Conservation (phyloP, 2,113 vertebrate species). For the Thamnaconus septentrionalis region DNA sequence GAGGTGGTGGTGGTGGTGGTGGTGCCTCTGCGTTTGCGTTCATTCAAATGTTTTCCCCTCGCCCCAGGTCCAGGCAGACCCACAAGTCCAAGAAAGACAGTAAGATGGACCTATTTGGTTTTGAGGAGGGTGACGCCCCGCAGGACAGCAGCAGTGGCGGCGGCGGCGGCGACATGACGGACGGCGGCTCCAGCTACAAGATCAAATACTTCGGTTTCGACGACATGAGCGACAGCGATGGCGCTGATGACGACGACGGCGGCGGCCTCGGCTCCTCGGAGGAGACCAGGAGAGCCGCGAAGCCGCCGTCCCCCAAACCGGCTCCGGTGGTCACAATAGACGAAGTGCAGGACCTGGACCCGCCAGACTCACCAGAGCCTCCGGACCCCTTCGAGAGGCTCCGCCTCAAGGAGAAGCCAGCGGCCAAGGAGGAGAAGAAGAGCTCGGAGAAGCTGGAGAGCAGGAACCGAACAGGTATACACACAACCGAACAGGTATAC, state of each 20-base stretch:
- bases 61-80: constrained; percentile 78
- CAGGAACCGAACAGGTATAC: constrained; percentile 46
- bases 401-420: constrained; percentile 7
- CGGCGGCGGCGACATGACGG: constrained; percentile 60
- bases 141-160: constrained; percentile 74
- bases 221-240: constrained; percentile 92
- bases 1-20: no score
- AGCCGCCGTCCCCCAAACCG: constrained; percentile 64
- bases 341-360: constrained; percentile 46
- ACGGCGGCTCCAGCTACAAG: constrained; percentile 89
- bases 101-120: constrained; percentile 92
- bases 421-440: constrained; percentile 38
- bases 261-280: constrained; percentile 17
- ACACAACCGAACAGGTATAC: neutral
- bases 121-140: constrained; percentile 83
- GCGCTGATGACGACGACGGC: constrained; percentile 77
- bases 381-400: constrained; percentile 55
- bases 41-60: neutral
- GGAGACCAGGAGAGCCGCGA: constrained; percentile 69
- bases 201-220: constrained; percentile 98
- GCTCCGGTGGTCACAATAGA: constrained; percentile 56
- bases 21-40: no score
- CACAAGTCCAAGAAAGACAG: constrained; percentile 92
- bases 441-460: constrained; percentile 18
- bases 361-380: constrained; percentile 42